Base-by-base conservation (phyloP, 2,113 vertebrate species). In the Neopipo cinnamomea region DNA sequence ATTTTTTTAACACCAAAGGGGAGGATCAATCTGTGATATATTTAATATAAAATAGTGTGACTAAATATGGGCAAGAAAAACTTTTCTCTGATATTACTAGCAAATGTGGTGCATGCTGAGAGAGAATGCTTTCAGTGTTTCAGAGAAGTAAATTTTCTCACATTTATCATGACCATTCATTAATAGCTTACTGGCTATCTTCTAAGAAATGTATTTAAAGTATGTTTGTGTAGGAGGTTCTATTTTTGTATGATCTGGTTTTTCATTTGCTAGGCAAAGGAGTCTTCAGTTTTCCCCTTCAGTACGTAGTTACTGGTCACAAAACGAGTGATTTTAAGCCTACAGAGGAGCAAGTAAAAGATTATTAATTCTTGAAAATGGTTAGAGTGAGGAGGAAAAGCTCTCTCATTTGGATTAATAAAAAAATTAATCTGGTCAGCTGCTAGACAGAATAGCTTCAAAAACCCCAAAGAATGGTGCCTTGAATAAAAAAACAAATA, bases 191-290 rank as follows among this genome's bases (percentile, higher is more conserved):
- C 35, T 85, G 86, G 17, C 58, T 85, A 2, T 94, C 44, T 94
- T 86, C 72, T 86, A 71, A 95, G 79, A 93, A 96, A 84, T 86
- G 37, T 66, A 86, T 86, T 88, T 81, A 28, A 78, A 91, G 23
- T 71, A 65, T 81, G 52, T 71, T 93, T 94, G 79, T 87, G 90
- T 94, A 56, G 92, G 85, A 95, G 93, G 92, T 86, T 92, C 56
- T 93, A 81, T 94, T 94, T 94, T 93, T 84, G 25, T 72, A 14
- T 80, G 13, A 70, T 67, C 15, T 56, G 63, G 7, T 37, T 84
- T 81, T 74, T 66, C 37, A 50, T 94, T 92, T 92, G 31, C 28
- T 77, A 46, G 41, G 44, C 59, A 52, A 53, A 9, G 11, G 41
- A 55, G 31, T 70, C 27, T 63, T 55, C 56, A 56, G 44, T 65